These are phyloP conservation scores for Xenops minutus DNA, from an alignment of 2,797 vertebrate genomes.

Conservation along the genomic window DNA sequence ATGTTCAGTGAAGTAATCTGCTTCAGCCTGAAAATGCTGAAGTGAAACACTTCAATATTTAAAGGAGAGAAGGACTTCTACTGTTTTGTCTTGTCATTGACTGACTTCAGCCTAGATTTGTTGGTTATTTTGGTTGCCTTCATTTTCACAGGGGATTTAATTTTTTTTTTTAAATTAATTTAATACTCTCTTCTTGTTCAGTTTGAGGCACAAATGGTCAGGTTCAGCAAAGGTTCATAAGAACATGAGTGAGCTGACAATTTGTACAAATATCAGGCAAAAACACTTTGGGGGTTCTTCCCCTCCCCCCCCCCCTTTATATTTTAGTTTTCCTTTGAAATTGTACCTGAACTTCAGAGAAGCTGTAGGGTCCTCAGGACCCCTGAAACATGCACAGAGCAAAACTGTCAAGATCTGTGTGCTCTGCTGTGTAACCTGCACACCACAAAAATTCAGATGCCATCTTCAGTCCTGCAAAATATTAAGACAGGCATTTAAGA, in stretches of 20 bases:
- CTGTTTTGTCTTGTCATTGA: conserved; percentile 20
- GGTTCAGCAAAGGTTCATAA: neutral
- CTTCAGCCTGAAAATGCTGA: neutral
- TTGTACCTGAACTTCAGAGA: neutral
- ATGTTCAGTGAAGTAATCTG: neutral
- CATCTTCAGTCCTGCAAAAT: conserved; percentile 53
- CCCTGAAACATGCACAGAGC: neutral
- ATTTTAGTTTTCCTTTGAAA: conserved; percentile 5
- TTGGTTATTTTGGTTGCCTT: conserved; percentile 25
- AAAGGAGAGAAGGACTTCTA: neutral
- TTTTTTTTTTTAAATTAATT: neutral
- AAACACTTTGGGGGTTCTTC: neutral
- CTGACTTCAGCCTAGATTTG: conserved; percentile 1
- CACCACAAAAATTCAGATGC: conserved; percentile 41
- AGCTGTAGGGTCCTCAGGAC: neutral
- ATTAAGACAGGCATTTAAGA: conserved; percentile 60
- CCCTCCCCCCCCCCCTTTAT: rapidly evolving
- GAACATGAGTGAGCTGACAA: neutral
- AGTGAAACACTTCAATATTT: neutral
- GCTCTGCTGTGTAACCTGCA: conserved; percentile 11
- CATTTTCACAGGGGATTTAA: neutral
- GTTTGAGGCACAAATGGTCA: neutral
- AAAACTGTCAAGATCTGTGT: neutral
- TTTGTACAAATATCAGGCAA: neutral
- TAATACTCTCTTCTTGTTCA: neutral